Base-by-base conservation (phyloP, 2,797 vertebrate species). In the Ptychobarbus kaznakovi region DNA sequence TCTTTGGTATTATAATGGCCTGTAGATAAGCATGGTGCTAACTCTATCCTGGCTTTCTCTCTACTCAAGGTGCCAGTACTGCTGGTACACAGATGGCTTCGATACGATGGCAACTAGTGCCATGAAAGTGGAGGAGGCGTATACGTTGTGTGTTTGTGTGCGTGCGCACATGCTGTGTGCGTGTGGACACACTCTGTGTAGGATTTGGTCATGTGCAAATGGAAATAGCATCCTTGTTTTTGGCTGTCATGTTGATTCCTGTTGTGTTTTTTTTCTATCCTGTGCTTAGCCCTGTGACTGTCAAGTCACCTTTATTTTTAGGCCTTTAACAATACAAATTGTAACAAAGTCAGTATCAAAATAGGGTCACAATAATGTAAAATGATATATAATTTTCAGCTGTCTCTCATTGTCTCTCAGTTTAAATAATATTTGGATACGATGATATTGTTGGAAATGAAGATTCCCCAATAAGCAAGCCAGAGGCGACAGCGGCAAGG, bases 161-260 rank as follows among this genome's bases (percentile, higher is more conserved):
- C 70, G 44, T 44, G n/a, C 2, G 51, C 15, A 49, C 68, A 80
- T 68, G 53, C 58, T 82, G 51, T 40, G 65, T 77, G 80, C 35
- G 13, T 38, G 46, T 72, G 12, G 18, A 65, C 25, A 25, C 51
- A 61, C 46, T 70, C 56, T 81, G 77, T 80, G 56, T 66, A 72
- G 44, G 70, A 81, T 76, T 84, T 87, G 69, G 70, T 78, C 38
- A 32, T 51, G 73, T 79, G 82, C 42, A 25, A 61, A 86, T 84
- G 69, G 61, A 84, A 87, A 87, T 87, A 80, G 86, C 86, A 81
- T 73, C 72, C 69, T 81, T 83, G 68, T 68, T 75, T 87, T 87
- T 80, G 86, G 82, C 51, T 70, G 68, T 80, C 77, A 66, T 75
- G 78, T 84, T 44, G 75, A 79, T 79, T 79, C 83, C 86, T 84